Conservation (phyloP, 92 coral and sea anemone species). For the Porites rus region DNA sequence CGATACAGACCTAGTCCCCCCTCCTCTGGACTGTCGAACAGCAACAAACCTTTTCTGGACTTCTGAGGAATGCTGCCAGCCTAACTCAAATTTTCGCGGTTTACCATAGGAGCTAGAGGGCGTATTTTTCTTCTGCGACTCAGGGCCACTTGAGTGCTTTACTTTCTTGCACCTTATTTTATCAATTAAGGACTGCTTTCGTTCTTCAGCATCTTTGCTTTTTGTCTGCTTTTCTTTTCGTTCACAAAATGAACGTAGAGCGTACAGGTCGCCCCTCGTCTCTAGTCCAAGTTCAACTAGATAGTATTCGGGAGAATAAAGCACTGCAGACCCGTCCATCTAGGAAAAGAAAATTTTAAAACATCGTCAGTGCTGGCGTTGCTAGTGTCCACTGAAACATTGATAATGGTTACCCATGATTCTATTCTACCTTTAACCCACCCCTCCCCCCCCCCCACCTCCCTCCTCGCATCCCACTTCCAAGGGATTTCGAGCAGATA, state of each 20-base stretch:
- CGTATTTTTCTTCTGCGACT: neutral
- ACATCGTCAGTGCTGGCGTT: neutral
- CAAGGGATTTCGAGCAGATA: no score
- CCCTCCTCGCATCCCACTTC: no score
- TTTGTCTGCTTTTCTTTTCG: no score
- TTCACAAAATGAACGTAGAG: conserved; percentile 33
- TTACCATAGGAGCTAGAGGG: conserved; percentile 12
- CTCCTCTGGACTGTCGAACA: neutral
- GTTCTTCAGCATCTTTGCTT: conserved; percentile 21
- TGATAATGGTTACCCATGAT: no score
- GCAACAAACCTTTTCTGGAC: neutral
- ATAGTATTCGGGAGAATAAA: conserved; percentile 31
- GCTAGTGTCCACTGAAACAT: neutral
- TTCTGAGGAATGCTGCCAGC: conserved; percentile 43
- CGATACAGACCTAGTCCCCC: neutral
- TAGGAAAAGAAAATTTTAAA: neutral
- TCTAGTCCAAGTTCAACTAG: conserved; percentile 22
- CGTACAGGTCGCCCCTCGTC: conserved; percentile 32
- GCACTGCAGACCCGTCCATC: conserved; percentile 37
- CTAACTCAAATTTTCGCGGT: conserved; percentile 30
- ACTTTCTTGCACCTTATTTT: conserved; percentile 12
- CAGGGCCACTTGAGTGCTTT: conserved; percentile 1
- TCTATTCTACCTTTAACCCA: no score
- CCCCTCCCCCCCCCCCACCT: no score
- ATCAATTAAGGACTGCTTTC: conserved; percentile 15